Percentiles rank a stretch among this genome's conserved stretches.
Evolutionary conservation across 2,888 invertebrate genomes (phyloP).

Genomic region (Netelia inedita): DNA sequence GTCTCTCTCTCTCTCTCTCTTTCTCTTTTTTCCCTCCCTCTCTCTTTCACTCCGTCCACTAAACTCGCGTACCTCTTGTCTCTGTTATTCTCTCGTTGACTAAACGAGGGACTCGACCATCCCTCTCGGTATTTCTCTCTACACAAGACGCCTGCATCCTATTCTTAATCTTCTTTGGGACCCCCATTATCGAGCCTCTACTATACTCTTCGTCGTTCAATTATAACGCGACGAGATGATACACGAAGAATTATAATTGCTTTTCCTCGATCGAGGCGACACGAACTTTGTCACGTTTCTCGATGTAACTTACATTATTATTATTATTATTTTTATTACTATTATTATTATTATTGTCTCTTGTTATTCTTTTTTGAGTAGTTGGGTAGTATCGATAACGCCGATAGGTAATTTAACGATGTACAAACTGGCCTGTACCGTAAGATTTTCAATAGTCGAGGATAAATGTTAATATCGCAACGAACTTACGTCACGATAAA

Average conservation of each 20-base stretch:
- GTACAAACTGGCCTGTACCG: no score
- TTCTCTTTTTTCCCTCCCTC: slow-evolving; percentile 46
- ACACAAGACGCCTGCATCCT: slow-evolving; percentile 73
- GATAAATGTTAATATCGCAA: not conserved
- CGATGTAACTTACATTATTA: slow-evolving; percentile 33
- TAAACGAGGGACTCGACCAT: slow-evolving; percentile 40
- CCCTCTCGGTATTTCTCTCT: slow-evolving; percentile 55
- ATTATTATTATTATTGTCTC: not conserved
- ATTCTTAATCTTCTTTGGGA: slow-evolving; percentile 84
- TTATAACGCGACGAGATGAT: slow-evolving; percentile 81
- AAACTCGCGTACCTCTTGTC: slow-evolving; percentile 55
- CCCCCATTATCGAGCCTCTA: slow-evolving; percentile 81
- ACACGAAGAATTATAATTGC: slow-evolving; percentile 83
- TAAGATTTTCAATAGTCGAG: not conserved
- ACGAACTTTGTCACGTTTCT: slow-evolving; percentile 62
- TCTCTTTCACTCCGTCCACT: slow-evolving; percentile 54
- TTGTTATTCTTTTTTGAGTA: not conserved
- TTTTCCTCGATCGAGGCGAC: slow-evolving; percentile 72
- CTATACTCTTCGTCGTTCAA: slow-evolving; percentile 76
- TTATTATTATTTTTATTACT: not conserved
- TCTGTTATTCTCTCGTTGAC: slow-evolving; percentile 63
- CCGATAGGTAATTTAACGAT: no score
- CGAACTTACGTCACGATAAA: not conserved
- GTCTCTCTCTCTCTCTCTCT: slow-evolving; percentile 67
- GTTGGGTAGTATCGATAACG: not conserved